Conservation (phyloP, 2,888 invertebrate genomes). For the Uloborus plumipes region DNA sequence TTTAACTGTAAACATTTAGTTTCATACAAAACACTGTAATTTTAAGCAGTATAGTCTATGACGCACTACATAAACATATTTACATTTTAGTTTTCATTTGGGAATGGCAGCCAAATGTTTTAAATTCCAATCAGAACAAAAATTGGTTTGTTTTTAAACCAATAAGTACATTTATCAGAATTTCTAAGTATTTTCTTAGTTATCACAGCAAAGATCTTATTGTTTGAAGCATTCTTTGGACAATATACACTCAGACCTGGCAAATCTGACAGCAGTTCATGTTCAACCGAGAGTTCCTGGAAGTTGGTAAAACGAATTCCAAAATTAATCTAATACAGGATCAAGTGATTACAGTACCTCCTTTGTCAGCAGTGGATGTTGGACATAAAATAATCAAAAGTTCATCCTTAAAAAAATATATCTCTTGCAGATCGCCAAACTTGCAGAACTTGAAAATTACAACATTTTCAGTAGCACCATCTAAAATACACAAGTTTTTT, state of each 20-base stretch:
- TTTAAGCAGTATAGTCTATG: constrained; percentile 38
- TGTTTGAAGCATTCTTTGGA: constrained; percentile 53
- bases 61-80: constrained; percentile 42
- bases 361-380: too few relatives aligned
- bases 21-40: constrained; percentile 40
- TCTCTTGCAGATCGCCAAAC: too few relatives aligned
- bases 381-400: too few relatives aligned
- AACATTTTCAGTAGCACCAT: too few relatives aligned
- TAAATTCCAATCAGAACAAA: constrained; percentile 28
- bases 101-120: constrained; percentile 23
- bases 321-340: too few relatives aligned
- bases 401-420: too few relatives aligned
- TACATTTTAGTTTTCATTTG: constrained; percentile 43
- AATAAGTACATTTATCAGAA: constrained; percentile 46
- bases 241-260: constrained; percentile 17
- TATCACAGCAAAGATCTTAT: constrained; percentile 55
- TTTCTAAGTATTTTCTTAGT: constrained; percentile 11
- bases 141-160: constrained; percentile 29
- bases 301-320: too few relatives aligned
- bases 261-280: constrained; percentile 18
- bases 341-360: too few relatives aligned
- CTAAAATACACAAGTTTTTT: too few relatives aligned
- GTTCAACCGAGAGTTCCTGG: background rate
- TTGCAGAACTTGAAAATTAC: too few relatives aligned
- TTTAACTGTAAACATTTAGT: constrained; percentile 15